phyloP scores from a whole-genome alignment of 1,140 invertebrate genomes.

The Zaprionus davidi region DNA sequence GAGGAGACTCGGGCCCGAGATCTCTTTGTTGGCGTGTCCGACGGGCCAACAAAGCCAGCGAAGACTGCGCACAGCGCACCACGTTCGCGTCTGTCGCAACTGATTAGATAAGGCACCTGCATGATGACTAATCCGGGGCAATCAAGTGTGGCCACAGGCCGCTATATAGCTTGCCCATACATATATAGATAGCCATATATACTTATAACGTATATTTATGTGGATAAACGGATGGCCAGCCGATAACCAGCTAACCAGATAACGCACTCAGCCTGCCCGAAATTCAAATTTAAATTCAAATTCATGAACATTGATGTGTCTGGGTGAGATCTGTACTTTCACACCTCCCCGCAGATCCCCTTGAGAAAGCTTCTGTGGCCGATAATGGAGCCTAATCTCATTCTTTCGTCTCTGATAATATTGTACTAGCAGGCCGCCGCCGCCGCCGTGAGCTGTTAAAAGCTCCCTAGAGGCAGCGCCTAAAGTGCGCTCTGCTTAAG shows the following conservation, averaged over 20 bases:
- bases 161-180: neutral
- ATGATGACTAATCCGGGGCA: slow-evolving; percentile 41
- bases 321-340: neutral
- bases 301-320: neutral
- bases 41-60: slow-evolving; percentile 6
- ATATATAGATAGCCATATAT: slow-evolving; percentile 1
- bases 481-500: slow-evolving; percentile 30
- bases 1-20: neutral
- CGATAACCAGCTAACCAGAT: slow-evolving; percentile 9
- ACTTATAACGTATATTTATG: neutral
- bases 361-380: slow-evolving; percentile 5
- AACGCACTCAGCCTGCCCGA: neutral
- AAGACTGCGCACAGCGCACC: slow-evolving; percentile 23
- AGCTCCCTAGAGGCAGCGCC: slow-evolving; percentile 32
- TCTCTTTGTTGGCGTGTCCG: slow-evolving; percentile 1
- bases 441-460: slow-evolving; percentile 11
- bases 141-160: slow-evolving; percentile 4
- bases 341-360: neutral
- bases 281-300: slow-evolving; percentile 18
- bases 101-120: slow-evolving; percentile 51
- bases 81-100: slow-evolving; percentile 16
- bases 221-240: slow-evolving; percentile 29
- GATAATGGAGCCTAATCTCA: slow-evolving; percentile 34
- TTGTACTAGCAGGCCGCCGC: neutral
- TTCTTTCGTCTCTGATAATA: neutral